phyloP scores from a whole-genome alignment of 2,113 vertebrate species.

The Pterocles burchelli region DNA sequence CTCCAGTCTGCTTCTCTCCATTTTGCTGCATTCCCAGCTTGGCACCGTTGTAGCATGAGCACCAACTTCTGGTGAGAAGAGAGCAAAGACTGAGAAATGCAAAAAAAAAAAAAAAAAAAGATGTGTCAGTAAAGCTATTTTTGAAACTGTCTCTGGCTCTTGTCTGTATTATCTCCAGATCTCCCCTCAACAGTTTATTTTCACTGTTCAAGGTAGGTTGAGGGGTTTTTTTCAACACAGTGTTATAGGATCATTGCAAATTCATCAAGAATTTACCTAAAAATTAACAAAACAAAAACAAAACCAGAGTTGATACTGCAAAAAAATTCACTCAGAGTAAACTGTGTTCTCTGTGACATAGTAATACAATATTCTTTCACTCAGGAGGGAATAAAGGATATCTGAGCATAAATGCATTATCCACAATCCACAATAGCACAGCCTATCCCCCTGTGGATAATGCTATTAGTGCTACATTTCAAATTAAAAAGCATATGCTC shows the following conservation, averaged over 20 bases:
- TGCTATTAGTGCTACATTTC: conserved; percentile 76
- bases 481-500: conserved; percentile 81
- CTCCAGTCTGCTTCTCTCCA: background rate
- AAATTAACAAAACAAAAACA: conserved; percentile 71
- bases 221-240: background rate
- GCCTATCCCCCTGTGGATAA: conserved; percentile 73
- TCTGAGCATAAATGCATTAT: conserved; percentile 74
- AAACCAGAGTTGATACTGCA: conserved; percentile 51
- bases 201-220: background rate
- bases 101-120: background rate
- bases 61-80: background rate
- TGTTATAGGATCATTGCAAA: conserved; percentile 20
- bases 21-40: background rate
- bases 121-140: conserved; percentile 3
- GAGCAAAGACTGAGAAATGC: background rate
- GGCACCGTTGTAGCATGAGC: background rate
- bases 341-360: conserved; percentile 55
- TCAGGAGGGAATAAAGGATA: conserved; percentile 73
- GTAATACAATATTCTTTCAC: conserved; percentile 68
- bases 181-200: background rate
- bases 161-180: conserved; percentile 2
- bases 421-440: conserved; percentile 67
- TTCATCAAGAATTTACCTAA: conserved; percentile 41
- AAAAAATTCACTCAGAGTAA: conserved; percentile 66
- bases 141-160: background rate